Evolutionary conservation across 2,888 invertebrate genomes (phyloP).

Genomic region (Nomada ferruginata): DNA sequence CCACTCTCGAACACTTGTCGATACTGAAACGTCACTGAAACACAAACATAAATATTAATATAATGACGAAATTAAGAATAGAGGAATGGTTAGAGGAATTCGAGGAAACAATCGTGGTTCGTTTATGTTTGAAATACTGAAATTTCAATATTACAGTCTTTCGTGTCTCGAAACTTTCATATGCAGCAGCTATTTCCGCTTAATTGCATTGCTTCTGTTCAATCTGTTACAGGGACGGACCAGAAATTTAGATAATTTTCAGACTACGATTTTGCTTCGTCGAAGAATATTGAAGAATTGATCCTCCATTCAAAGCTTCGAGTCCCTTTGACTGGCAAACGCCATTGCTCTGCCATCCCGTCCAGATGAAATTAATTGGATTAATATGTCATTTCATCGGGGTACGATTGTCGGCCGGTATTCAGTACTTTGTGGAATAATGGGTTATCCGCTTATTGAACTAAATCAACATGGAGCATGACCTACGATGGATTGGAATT

Average conservation of each 20-base stretch:
- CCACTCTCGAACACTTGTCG: constrained; percentile 87
- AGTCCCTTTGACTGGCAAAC: background rate
- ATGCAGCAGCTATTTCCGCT: background rate
- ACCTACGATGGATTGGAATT: constrained; percentile 49
- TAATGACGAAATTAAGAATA: too few species aligned
- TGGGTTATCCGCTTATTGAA: constrained; percentile 42
- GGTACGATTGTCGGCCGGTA: constrained; percentile 14
- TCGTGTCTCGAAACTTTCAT: background rate
- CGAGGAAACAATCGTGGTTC: too few species aligned
- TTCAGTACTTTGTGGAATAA: constrained; percentile 52
- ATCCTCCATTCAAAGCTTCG: background rate
- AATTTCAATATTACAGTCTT: too few species aligned
- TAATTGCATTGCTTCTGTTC: background rate
- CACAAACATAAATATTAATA: background rate
- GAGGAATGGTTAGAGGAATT: too few species aligned
- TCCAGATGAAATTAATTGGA: constrained; percentile 45
- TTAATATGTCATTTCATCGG: constrained; percentile 40
- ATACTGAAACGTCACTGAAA: constrained; percentile 87
- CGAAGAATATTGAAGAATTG: background rate
- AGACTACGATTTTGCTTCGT: background rate
- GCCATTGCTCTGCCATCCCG: too few species aligned
- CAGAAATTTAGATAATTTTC: background rate
- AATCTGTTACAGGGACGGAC: background rate
- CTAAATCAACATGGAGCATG: constrained; percentile 47
- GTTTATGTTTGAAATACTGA: background rate